Evolutionary conservation across 2,797 vertebrate genomes (phyloP).

Genomic region (Sarcoramphus papa): DNA sequence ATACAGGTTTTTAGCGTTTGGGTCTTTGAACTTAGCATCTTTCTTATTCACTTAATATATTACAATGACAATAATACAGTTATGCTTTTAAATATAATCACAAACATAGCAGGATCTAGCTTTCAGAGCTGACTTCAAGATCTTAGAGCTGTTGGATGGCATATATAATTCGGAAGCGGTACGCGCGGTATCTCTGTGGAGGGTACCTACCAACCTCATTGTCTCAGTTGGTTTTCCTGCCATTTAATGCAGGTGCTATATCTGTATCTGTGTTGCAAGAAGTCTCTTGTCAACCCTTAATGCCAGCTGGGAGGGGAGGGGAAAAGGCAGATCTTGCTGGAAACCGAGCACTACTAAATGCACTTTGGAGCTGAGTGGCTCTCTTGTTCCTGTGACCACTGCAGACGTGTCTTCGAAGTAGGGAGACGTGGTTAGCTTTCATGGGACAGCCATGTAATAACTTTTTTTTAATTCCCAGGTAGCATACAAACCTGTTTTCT

Average conservation of each 20-base stretch:
- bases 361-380: background rate
- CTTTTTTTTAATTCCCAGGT: background rate
- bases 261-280: background rate
- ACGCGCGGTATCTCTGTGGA: fast-evolving
- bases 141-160: background rate
- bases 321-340: background rate
- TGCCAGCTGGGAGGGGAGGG: background rate
- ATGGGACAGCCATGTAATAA: background rate
- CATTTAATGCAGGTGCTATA: background rate
- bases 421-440: background rate
- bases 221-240: background rate
- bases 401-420: background rate
- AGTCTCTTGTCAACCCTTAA: background rate
- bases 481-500: background rate
- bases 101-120: background rate
- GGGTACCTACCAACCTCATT: background rate
- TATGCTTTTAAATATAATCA: background rate
- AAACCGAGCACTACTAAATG: background rate
- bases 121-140: background rate
- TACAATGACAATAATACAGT: background rate
- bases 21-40: background rate
- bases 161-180: fast-evolving
- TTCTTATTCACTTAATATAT: background rate
- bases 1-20: background rate
- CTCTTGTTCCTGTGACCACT: background rate